Evolutionary conservation across 2,113 vertebrate species (phyloP).

Genomic region (Xiphophorus maculatus): DNA sequence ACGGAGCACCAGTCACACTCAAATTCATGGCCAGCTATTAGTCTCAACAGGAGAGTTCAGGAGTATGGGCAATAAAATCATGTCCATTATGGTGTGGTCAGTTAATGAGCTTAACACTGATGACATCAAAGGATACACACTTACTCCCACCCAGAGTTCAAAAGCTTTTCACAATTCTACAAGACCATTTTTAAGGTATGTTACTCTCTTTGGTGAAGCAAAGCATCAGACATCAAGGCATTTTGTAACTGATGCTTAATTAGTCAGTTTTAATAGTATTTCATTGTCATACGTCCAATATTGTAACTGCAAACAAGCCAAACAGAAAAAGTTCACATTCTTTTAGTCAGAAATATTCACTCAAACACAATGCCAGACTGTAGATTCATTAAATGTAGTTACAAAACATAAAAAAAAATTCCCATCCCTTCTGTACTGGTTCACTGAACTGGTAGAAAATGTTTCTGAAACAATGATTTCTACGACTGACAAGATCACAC

Average conservation of each 20-base stretch:
- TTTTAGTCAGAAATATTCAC: neutral
- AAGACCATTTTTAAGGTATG: neutral
- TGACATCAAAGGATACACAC: constrained; percentile 30
- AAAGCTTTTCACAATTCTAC: constrained; percentile 1
- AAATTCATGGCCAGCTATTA: constrained; percentile 46
- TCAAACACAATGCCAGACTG: neutral
- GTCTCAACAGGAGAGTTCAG: constrained; percentile 25
- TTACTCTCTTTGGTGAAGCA: neutral
- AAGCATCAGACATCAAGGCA: neutral
- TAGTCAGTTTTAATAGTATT: neutral
- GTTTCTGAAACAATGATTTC: neutral
- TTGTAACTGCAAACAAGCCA: neutral
- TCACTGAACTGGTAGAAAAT: neutral
- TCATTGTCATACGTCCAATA: neutral
- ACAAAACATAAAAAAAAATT: neutral
- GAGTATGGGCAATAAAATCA: constrained; percentile 42
- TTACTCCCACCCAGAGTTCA: neutral
- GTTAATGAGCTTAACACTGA: constrained; percentile 53
- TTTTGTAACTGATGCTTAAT: neutral
- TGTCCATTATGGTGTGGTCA: constrained; percentile 44
- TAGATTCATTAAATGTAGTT: neutral
- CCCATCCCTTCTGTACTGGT: neutral
- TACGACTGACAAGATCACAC: neutral
- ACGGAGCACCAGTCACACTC: constrained; percentile 52
- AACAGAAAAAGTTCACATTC: neutral